Conservation (phyloP, 1,140 invertebrate genomes). For the Xylocopa sonorina region DNA sequence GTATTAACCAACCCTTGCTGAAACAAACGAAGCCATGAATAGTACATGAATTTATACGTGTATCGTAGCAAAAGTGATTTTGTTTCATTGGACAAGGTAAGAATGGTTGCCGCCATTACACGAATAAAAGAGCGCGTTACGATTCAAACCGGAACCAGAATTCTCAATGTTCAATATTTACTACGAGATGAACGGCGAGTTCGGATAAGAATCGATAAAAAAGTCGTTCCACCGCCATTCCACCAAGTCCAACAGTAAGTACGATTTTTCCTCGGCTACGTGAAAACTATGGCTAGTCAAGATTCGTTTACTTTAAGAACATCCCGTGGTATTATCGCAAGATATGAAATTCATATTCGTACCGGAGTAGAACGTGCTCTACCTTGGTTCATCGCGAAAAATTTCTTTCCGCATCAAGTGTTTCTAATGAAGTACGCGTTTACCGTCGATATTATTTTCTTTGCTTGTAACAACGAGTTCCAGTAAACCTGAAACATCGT, state of each 20-base stretch:
- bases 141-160: not conserved
- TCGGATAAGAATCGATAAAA: constrained; percentile 41
- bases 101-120: no score
- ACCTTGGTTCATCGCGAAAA: not conserved
- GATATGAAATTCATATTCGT: constrained; percentile 71
- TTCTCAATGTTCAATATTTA: constrained; percentile 40
- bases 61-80: no score
- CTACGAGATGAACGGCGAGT: not conserved
- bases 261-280: constrained; percentile 46
- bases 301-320: constrained; percentile 64
- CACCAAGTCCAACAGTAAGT: constrained; percentile 35
- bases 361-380: constrained; percentile 4
- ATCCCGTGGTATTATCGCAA: constrained; percentile 66
- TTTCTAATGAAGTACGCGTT: constrained; percentile 57
- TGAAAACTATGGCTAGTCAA: constrained; percentile 46
- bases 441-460: constrained; percentile 50
- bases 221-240: constrained; percentile 9
- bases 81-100: no score
- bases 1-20: constrained; percentile 23
- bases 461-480: constrained; percentile 31
- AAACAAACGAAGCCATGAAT: constrained; percentile 27
- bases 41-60: no score
- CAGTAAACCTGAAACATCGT: not conserved
- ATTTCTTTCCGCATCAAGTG: constrained; percentile 20
- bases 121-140: constrained; percentile 2